These are phyloP conservation scores for Monopterus albus DNA, from an alignment of 2,113 vertebrate species.

Conservation along the genomic window DNA sequence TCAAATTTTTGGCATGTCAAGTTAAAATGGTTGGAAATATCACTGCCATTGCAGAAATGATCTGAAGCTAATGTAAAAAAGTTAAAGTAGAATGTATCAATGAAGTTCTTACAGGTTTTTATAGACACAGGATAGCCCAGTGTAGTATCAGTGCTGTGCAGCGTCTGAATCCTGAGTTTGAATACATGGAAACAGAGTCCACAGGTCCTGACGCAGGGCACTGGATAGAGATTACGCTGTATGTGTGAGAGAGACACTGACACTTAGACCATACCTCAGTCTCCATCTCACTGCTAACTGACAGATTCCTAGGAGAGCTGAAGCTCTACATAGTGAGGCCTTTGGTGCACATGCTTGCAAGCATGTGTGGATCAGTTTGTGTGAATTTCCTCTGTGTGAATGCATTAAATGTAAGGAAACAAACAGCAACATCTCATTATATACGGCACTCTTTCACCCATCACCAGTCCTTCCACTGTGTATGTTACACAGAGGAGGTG, in stretches of 20 bases:
- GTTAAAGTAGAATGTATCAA: not conserved
- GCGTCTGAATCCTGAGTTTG: slow-evolving; percentile 7
- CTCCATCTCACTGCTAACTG: slow-evolving; percentile 39
- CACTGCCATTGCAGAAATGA: not conserved
- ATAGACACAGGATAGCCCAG: not conserved
- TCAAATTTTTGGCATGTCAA: not conserved
- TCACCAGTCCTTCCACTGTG: not conserved
- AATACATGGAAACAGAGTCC: slow-evolving; percentile 35
- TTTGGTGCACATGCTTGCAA: not conserved
- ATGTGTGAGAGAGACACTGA: slow-evolving; percentile 21
- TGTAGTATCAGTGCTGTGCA: slow-evolving; percentile 6
- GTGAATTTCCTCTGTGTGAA: slow-evolving; percentile 1
- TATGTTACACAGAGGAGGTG: not conserved
- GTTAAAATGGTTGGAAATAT: not conserved
- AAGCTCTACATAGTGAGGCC: slow-evolving; percentile 8
- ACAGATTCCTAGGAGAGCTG: slow-evolving; percentile 51
- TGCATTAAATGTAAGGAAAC: not conserved
- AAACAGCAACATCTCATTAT: no score
- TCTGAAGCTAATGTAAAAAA: not conserved
- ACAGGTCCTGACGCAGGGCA: slow-evolving; percentile 38
- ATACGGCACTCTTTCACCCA: no score
- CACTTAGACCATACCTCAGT: slow-evolving; percentile 60
- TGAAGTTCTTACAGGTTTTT: slow-evolving; percentile 2
- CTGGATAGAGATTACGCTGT: slow-evolving; percentile 47
- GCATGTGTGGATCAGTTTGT: not conserved